These are phyloP conservation scores for Poeciliopsis gracilis DNA, from an alignment of 2,797 vertebrate species.

Conservation along the genomic window DNA sequence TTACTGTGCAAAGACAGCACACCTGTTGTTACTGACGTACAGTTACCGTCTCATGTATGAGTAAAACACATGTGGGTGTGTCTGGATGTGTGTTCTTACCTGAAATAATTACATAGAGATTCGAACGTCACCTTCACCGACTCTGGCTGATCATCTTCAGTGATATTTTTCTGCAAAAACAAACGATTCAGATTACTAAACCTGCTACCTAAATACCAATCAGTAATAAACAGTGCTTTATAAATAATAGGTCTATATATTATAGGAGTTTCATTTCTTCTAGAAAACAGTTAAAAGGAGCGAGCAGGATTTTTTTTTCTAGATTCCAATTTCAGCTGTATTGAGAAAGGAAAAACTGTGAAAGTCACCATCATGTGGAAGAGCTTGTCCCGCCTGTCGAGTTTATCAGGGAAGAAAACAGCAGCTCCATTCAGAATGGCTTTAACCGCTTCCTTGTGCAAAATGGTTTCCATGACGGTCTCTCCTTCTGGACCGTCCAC, in stretches of 20 bases:
- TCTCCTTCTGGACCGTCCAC: slow-evolving; percentile 85
- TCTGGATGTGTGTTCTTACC: slow-evolving; percentile 73
- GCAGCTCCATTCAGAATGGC: slow-evolving; percentile 93
- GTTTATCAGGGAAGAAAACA: slow-evolving; percentile 94
- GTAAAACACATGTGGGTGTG: not conserved
- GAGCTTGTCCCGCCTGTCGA: slow-evolving; percentile 88
- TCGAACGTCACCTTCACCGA: slow-evolving; percentile 93
- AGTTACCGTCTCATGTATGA: not conserved
- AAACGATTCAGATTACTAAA: not conserved
- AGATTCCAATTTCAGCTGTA: not conserved
- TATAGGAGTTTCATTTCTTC: not conserved
- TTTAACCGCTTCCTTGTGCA: slow-evolving; percentile 90
- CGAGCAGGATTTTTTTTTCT: not conserved
- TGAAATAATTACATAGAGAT: slow-evolving; percentile 96
- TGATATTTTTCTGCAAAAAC: slow-evolving; percentile 88
- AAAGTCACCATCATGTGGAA: slow-evolving; percentile 93
- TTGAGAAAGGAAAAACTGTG: not conserved
- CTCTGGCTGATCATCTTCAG: slow-evolving; percentile 89
- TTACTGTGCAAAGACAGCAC: slow-evolving; percentile 77
- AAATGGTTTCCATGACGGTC: slow-evolving; percentile 76
- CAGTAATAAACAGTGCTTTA: not conserved
- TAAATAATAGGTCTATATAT: not conserved
- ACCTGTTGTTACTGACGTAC: not conserved
- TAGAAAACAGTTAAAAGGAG: not conserved
- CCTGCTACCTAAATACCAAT: not conserved